Conservation (phyloP, 1,140 invertebrate genomes). For the Euwallacea fornicatus region DNA sequence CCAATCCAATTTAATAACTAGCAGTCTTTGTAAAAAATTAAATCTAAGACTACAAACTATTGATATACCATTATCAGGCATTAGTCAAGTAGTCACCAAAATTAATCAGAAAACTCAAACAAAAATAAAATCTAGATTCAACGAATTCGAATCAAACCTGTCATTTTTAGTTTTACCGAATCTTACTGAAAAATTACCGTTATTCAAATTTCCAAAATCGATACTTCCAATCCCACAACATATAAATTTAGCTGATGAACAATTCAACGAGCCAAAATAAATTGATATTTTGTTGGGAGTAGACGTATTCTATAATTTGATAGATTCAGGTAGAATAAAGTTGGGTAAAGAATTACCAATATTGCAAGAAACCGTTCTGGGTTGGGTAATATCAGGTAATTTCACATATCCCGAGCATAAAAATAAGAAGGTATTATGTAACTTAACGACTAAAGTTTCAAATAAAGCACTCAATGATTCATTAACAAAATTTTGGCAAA, state of each 20-base stretch:
- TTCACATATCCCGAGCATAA: not conserved
- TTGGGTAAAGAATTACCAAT: conserved; percentile 38
- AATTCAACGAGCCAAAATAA: conserved; percentile 37
- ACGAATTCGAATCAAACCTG: conserved; percentile 13
- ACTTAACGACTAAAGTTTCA: conserved; percentile 9
- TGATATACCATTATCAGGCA: no score
- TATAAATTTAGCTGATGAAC: conserved; percentile 44
- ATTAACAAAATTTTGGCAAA: conserved; percentile 27
- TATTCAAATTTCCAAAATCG: conserved; percentile 10
- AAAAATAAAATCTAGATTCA: conserved; percentile 26
- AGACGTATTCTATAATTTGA: conserved; percentile 45
- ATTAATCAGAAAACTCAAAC: not conserved
- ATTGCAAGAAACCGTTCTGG: conserved; percentile 46
- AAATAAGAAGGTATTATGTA: conserved; percentile 9
- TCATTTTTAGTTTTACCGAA: conserved; percentile 30
- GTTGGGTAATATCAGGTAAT: conserved; percentile 40
- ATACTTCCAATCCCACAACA: conserved; percentile 16
- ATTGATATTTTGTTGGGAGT: conserved; percentile 48
- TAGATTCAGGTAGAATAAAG: conserved; percentile 42
- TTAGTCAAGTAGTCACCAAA: no score
- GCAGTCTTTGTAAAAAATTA: no score
- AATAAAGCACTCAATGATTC: conserved; percentile 23
- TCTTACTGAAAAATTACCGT: conserved; percentile 23
- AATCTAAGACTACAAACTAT: no score
- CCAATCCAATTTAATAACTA: no score